Evolutionary conservation across 2,888 invertebrate species (phyloP).

Genomic region (Epistrophella euchroma): DNA sequence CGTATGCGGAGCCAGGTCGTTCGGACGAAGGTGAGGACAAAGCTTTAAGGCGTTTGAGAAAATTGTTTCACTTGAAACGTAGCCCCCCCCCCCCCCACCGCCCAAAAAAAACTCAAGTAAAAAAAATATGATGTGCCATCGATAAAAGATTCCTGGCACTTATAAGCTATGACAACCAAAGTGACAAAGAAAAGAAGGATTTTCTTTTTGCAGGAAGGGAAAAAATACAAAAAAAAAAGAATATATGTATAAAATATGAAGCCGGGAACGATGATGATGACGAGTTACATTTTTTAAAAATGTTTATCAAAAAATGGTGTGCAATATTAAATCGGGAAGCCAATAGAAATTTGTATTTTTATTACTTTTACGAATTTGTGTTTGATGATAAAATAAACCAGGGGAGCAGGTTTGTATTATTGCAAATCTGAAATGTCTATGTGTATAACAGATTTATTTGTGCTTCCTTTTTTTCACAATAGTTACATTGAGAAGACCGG

Average conservation of each 20-base stretch:
- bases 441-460: not conserved
- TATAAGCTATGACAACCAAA: constrained; percentile 16
- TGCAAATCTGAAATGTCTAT: not conserved
- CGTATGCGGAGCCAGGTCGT: not conserved
- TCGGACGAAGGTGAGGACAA: not conserved
- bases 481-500: too few relatives aligned
- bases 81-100: not conserved
- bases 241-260: constrained; percentile 15
- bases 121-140: constrained; percentile 46
- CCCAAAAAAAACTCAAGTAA: not conserved
- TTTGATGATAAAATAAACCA: not conserved
- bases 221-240: not conserved
- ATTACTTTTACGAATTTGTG: not conserved
- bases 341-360: constrained; percentile 1
- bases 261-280: constrained; percentile 30
- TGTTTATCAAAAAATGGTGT: constrained; percentile 1
- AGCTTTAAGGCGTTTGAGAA: constrained; percentile 31
- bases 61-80: constrained; percentile 56
- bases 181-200: not conserved
- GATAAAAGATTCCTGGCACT: constrained; percentile 50
- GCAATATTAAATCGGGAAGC: constrained; percentile 21
- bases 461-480: not conserved
- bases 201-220: not conserved
- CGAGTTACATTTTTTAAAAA: constrained; percentile 21
- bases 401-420: not conserved